phyloP scores from a whole-genome alignment of 2,797 vertebrate genomes.

The Nannoperca australis region DNA sequence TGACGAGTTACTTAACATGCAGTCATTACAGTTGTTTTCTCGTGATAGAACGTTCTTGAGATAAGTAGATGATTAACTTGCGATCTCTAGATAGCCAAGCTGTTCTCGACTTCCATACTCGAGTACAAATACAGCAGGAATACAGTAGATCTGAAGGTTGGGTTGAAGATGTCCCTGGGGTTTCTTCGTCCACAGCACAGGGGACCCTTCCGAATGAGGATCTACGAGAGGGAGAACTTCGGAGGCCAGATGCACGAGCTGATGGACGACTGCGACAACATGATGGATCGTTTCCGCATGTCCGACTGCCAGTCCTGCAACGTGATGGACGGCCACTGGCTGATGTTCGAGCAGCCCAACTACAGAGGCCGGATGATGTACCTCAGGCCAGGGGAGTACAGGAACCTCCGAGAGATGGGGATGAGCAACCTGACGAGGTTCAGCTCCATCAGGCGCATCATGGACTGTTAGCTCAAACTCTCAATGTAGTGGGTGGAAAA shows the following conservation, averaged over 20 bases:
- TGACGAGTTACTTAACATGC: not conserved
- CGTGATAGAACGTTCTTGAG: not conserved
- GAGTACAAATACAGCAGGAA: not conserved
- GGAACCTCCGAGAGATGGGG: slow-evolving; percentile 67
- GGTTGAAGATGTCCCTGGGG: not conserved
- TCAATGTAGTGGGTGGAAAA: slow-evolving; percentile 28
- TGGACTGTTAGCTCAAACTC: slow-evolving; percentile 61
- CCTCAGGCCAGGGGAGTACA: slow-evolving; percentile 77
- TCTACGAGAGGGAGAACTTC: slow-evolving; percentile 79
- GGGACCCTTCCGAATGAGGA: slow-evolving; percentile 75
- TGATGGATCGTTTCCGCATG: slow-evolving; percentile 70
- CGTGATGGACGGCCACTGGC: slow-evolving; percentile 79
- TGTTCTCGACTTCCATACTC: too few relatives aligned
- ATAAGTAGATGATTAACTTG: not conserved
- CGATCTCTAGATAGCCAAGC: too few relatives aligned
- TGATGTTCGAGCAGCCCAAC: slow-evolving; percentile 76
- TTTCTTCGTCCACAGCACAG: slow-evolving; percentile 51
- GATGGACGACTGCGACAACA: slow-evolving; percentile 73
- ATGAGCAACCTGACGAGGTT: slow-evolving; percentile 58
- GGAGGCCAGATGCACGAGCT: slow-evolving; percentile 78
- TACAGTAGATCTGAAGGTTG: not conserved
- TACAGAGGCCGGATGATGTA: slow-evolving; percentile 76
- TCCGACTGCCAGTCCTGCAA: slow-evolving; percentile 78
- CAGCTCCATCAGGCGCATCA: slow-evolving; percentile 74
- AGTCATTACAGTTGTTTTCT: not conserved